Evolutionary conservation across 2,888 invertebrate species (phyloP).

Genomic region (Scaptomyza flava): DNA sequence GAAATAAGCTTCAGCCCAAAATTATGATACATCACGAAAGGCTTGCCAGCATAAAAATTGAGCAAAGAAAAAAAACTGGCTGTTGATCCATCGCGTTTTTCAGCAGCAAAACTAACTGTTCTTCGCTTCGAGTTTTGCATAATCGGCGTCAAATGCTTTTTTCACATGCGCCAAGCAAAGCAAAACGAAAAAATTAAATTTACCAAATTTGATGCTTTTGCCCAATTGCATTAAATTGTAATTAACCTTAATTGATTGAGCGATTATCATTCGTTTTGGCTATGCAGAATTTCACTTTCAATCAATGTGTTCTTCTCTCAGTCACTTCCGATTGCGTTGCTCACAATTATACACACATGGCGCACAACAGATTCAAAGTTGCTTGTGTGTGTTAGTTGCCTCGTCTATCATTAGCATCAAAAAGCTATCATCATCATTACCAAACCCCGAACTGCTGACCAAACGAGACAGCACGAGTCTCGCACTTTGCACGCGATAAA

Average conservation of each 20-base stretch:
- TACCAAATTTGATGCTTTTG: slow-evolving; percentile 37
- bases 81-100: slow-evolving; percentile 61
- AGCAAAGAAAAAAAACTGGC: slow-evolving; percentile 8
- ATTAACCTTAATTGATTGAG: slow-evolving; percentile 78
- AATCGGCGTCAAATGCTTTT: slow-evolving; percentile 50
- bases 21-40: slow-evolving; percentile 63
- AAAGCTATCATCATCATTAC: slow-evolving; percentile 79
- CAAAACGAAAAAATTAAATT: not conserved
- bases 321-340: slow-evolving; percentile 67
- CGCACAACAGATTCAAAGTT: slow-evolving; percentile 8
- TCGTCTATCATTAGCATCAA: slow-evolving; percentile 74
- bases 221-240: slow-evolving; percentile 67
- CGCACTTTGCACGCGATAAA: slow-evolving; percentile 69
- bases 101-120: slow-evolving; percentile 64
- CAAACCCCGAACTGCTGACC: slow-evolving; percentile 43
- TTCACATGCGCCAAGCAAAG: slow-evolving; percentile 16
- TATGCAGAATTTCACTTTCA: slow-evolving; percentile 70
- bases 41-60: slow-evolving; percentile 8
- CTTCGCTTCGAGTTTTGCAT: slow-evolving; percentile 58
- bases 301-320: slow-evolving; percentile 55
- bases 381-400: slow-evolving; percentile 20
- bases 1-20: slow-evolving; percentile 36
- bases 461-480: slow-evolving; percentile 68
- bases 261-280: slow-evolving; percentile 65
- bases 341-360: slow-evolving; percentile 49